Evolutionary conservation across 2,797 vertebrate species (phyloP), one percentile per base, ranked within the genome.

Genomic region (Sebastes itinus): DNA sequence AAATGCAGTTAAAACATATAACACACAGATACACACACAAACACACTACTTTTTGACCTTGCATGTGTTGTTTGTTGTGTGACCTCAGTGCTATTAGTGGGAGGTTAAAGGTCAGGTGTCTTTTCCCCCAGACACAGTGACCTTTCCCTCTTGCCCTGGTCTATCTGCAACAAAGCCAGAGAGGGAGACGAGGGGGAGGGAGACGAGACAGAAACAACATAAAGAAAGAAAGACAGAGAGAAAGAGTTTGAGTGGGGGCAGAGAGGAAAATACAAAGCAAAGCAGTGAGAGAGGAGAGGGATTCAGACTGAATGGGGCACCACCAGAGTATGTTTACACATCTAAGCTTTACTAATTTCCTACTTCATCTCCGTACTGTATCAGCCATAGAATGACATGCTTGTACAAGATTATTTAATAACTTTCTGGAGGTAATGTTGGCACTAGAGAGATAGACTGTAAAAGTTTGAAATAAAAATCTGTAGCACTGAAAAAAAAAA

Each of bases 61-160:
- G 42, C 18, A 16, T 28, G 38, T 77, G 61, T 58, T 60, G 27
- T 20, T 70, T 63, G 30, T 72, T 86, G 49, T 69, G 67, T 63
- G 71, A 85, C 66, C 79, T 54, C 22, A 13, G 73, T 74, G 78
- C 62, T 82, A 38, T 85, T 69, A 82, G 49, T 20, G 6, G 23
- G 71, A 88, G 91, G 91, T 91, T 56, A 94, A 86, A 91, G 89
- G 87, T 92, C 86, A 82, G 49, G 77, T 5, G 71, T 75, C 61
- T 81, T 80, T 81, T 77, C 64, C 73, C 55, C 63, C 78, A 87
- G 90, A 92, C 84, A 85, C 73, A 46, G 14, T 83, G 86, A 90
- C 89, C 90, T 93, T 92, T 92, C 38, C 59, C 77, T 81, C 68
- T 82, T 81, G 73, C 81, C 72, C 64, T 20, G 42, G 61, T 84